Evolutionary conservation across 2,888 invertebrate genomes (phyloP).

Genomic region (Priocnemis perturbator): DNA sequence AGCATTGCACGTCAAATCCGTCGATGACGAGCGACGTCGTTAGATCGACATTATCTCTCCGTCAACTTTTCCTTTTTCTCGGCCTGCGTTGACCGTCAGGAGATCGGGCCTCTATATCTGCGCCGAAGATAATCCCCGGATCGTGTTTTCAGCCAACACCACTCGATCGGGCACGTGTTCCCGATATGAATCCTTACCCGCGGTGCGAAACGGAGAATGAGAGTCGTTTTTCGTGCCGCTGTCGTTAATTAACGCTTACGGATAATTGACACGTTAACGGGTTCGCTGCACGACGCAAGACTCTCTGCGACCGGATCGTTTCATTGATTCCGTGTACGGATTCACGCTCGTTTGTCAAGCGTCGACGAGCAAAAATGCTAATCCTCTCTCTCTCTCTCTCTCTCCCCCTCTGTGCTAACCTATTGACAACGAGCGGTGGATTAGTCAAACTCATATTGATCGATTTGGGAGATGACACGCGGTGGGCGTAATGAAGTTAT

Average conservation of each 20-base stretch:
- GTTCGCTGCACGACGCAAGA: neutral
- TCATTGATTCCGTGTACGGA: conserved; percentile 1
- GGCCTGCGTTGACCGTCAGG: conserved; percentile 23
- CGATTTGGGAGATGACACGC: too few species aligned
- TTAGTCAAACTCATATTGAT: too few species aligned
- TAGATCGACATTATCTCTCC: conserved; percentile 4
- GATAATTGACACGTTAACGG: conserved; percentile 30
- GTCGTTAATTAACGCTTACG: conserved; percentile 27
- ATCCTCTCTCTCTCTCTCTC: too few species aligned
- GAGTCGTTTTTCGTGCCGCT: conserved; percentile 7
- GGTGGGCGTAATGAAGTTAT: conserved; percentile 11
- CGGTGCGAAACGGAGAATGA: neutral
- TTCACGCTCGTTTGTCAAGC: too few species aligned
- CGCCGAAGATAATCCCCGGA: conserved; percentile 52
- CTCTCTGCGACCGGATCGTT: conserved; percentile 12
- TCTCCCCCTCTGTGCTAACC: too few species aligned
- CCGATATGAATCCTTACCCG: conserved; percentile 36
- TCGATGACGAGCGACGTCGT: neutral
- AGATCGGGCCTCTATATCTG: conserved; percentile 34
- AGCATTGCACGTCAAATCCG: neutral
- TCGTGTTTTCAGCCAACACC: conserved; percentile 50
- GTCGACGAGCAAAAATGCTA: too few species aligned
- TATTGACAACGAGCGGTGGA: too few species aligned
- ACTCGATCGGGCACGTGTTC: conserved; percentile 53
- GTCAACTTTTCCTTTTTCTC: conserved; percentile 38